Conservation (phyloP, 2,113 vertebrate species). For the Accipiter cooperii region DNA sequence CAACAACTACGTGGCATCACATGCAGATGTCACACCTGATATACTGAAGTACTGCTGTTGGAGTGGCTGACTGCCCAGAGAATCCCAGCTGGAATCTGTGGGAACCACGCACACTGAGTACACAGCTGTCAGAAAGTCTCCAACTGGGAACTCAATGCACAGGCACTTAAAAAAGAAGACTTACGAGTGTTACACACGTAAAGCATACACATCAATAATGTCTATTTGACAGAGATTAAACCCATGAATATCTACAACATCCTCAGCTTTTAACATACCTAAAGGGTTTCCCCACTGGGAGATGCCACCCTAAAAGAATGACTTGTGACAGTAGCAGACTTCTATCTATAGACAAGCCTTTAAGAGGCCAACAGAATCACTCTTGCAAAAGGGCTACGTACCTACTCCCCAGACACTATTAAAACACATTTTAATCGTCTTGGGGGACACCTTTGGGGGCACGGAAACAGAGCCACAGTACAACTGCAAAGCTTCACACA, state of each 20-base stretch:
- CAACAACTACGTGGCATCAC: fast-evolving
- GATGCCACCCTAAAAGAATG: not conserved
- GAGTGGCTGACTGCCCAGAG: not conserved
- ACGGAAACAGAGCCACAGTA: not conserved
- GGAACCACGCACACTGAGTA: not conserved
- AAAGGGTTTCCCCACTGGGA: not conserved
- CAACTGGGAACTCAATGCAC: not conserved
- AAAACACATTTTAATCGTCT: not conserved
- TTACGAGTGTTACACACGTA: not conserved
- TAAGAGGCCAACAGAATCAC: not conserved
- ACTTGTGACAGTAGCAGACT: not conserved
- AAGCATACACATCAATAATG: not conserved
- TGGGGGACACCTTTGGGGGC: not conserved
- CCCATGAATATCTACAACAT: not conserved
- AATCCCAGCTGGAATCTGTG: not conserved
- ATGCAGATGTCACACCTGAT: not conserved
- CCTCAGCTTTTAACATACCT: not conserved
- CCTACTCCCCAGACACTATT: not conserved
- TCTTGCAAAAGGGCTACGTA: not conserved
- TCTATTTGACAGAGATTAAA: not conserved
- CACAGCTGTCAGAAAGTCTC: not conserved
- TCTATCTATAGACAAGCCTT: fast-evolving
- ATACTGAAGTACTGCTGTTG: not conserved
- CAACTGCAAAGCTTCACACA: not conserved
- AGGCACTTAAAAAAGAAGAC: not conserved